phyloP scores from a whole-genome alignment of 2,113 vertebrate genomes.

The Nicator chloris region DNA sequence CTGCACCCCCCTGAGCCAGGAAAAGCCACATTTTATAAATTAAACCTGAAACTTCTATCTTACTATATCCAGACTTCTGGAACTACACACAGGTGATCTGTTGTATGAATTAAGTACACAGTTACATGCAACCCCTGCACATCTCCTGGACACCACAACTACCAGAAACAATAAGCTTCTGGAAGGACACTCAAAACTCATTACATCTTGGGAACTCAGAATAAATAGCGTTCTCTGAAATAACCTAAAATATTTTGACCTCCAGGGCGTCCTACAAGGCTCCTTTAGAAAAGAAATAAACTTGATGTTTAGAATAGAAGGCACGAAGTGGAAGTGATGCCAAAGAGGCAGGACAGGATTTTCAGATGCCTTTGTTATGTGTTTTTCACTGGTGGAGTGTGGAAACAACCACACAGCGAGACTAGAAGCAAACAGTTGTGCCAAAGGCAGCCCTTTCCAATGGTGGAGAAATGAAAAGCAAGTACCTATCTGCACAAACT shows the following conservation, averaged over 20 bases:
- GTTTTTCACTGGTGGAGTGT: background rate
- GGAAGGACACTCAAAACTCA: background rate
- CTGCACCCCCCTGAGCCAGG: background rate
- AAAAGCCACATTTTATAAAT: background rate
- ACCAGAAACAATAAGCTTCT: background rate
- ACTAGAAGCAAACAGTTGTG: background rate
- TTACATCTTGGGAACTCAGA: background rate
- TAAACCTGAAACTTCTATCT: background rate
- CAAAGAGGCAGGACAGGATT: background rate
- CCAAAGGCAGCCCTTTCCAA: background rate
- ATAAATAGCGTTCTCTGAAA: background rate
- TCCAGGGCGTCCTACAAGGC: background rate
- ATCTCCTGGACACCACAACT: background rate
- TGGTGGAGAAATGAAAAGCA: background rate
- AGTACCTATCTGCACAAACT: background rate
- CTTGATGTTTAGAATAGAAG: background rate
- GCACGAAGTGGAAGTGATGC: background rate
- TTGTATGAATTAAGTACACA: background rate
- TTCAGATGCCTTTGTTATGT: background rate
- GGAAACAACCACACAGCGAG: background rate
- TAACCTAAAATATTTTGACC: background rate
- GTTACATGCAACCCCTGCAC: background rate
- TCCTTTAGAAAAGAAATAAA: background rate
- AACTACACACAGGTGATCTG: background rate
- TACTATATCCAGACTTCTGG: background rate